Percentiles rank a stretch among this genome's conserved stretches.
These are phyloP conservation scores for Nymphalis urticae DNA, from an alignment of 2,888 invertebrate species.

Conservation along the genomic window DNA sequence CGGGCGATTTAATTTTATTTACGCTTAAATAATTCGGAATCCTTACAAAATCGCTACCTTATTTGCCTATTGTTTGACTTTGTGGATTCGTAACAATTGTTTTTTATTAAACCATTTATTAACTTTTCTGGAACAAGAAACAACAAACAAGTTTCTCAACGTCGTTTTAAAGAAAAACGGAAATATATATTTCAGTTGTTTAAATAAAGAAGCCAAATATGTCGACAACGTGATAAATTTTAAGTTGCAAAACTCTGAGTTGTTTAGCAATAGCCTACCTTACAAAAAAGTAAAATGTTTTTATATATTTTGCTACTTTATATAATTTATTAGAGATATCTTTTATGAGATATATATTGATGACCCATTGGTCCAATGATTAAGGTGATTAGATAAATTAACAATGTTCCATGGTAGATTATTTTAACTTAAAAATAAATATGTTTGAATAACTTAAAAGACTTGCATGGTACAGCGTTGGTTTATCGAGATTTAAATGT, in stretches of 20 bases:
- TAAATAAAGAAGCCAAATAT: not conserved
- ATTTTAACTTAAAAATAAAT: too few relatives aligned
- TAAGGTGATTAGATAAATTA: too few relatives aligned
- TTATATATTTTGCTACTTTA: too few relatives aligned
- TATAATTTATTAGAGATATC: too few relatives aligned
- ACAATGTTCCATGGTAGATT: too few relatives aligned
- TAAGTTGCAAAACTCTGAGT: too few relatives aligned
- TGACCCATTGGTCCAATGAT: too few relatives aligned
- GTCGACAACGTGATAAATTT: not conserved
- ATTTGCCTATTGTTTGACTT: slow-evolving; percentile 9
- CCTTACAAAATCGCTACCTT: slow-evolving; percentile 15
- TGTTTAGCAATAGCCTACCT: too few relatives aligned
- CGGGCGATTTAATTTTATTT: slow-evolving; percentile 38
- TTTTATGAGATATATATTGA: too few relatives aligned
- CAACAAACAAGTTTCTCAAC: slow-evolving; percentile 2
- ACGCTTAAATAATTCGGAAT: slow-evolving; percentile 32
- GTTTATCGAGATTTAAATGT: slow-evolving; percentile 52
- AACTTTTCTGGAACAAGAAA: slow-evolving; percentile 6
- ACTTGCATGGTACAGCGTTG: not conserved
- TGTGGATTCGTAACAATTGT: not conserved
- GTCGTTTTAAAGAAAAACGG: slow-evolving; percentile 6
- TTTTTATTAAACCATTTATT: slow-evolving; percentile 11
- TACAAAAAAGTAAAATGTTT: too few relatives aligned
- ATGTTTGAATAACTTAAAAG: not conserved
- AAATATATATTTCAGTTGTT: slow-evolving; percentile 1